Evolutionary conservation across 1,140 invertebrate genomes (phyloP).

Genomic region (Nasonia longicornis): DNA sequence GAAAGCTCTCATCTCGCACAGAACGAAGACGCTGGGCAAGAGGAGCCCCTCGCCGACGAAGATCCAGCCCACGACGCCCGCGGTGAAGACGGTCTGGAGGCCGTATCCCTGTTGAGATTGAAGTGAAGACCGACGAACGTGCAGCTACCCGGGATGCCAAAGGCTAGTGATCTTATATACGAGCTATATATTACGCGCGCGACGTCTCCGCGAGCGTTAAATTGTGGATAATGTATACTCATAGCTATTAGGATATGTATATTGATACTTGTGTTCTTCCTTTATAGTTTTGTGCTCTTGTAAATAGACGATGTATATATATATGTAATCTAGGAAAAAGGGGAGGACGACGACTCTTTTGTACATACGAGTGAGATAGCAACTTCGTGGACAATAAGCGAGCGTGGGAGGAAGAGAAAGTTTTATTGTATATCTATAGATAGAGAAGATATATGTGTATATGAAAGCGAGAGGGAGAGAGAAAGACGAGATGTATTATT

Average conservation of each 20-base stretch:
- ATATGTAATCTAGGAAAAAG: background rate
- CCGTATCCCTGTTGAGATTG: constrained; percentile 68
- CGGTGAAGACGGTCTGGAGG: constrained; percentile 79
- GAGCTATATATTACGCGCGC: background rate
- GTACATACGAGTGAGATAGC: constrained; percentile 51
- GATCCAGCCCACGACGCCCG: constrained; percentile 69
- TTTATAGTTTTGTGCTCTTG: background rate
- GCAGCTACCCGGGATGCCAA: background rate
- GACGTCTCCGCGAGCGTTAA: background rate
- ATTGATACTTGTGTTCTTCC: background rate
- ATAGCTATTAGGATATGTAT: background rate
- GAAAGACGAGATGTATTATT: constrained; percentile 47
- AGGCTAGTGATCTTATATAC: constrained; percentile 39
- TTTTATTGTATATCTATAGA: constrained; percentile 25
- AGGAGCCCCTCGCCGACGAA: constrained; percentile 73
- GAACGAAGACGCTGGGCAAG: constrained; percentile 56
- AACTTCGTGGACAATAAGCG: constrained; percentile 59
- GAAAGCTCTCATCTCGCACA: constrained; percentile 63
- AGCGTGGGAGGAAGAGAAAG: constrained; percentile 10
- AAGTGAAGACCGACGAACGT: no score
- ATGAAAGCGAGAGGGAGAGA: constrained; percentile 46
- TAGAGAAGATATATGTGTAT: constrained; percentile 17
- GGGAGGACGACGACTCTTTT: constrained; percentile 28
- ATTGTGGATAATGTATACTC: background rate
- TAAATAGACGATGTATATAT: constrained; percentile 53